phyloP scores from a whole-genome alignment of 2,113 vertebrate genomes.

The Urocolius indicus region DNA sequence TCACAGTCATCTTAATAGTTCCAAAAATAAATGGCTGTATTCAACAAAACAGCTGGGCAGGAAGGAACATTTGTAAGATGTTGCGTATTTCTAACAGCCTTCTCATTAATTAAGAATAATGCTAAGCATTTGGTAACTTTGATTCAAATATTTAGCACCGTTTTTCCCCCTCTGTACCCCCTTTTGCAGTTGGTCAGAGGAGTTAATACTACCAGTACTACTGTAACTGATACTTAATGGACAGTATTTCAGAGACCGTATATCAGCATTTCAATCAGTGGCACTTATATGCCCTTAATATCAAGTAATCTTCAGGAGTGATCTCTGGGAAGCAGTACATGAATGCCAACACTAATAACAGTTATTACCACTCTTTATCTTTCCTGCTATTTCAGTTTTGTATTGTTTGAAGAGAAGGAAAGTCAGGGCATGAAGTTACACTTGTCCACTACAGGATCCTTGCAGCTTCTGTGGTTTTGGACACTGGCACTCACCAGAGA shows the following conservation, averaged over 20 bases:
- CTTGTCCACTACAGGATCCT: neutral
- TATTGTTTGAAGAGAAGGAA: neutral
- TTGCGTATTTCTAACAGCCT: neutral
- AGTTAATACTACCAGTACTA: neutral
- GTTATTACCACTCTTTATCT: neutral
- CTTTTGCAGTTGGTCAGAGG: neutral
- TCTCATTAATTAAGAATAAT: neutral
- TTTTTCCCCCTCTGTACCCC: neutral
- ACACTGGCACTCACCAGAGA: neutral
- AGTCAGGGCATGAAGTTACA: neutral
- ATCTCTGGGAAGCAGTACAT: neutral
- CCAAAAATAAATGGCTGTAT: neutral
- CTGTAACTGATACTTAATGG: neutral
- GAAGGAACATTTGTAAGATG: neutral
- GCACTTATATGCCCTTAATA: neutral
- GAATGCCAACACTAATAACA: neutral
- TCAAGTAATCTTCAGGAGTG: neutral
- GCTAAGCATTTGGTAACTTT: neutral
- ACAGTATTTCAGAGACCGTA: neutral
- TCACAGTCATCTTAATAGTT: neutral
- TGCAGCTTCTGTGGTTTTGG: neutral
- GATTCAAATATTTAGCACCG: neutral
- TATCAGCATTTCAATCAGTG: conserved; percentile 21
- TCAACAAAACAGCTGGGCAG: neutral
- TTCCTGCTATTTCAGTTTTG: neutral